Percentiles rank a stretch among this genome's conserved stretches.
Evolutionary conservation across 1,140 invertebrate genomes (phyloP).

Genomic region (Drosophila truncata): DNA sequence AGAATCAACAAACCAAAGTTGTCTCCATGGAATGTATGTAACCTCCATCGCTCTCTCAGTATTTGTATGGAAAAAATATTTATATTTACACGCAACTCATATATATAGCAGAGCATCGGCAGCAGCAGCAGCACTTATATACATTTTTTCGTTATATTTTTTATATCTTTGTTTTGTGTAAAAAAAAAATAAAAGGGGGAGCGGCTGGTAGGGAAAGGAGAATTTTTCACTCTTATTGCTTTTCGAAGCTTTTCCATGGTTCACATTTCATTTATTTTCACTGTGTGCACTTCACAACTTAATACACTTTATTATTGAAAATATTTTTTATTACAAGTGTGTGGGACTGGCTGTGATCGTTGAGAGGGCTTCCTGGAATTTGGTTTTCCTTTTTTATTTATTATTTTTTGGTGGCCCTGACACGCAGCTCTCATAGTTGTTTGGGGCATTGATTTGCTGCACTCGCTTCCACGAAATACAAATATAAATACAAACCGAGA

Average conservation of each 20-base stretch:
- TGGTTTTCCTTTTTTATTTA: slow-evolving; percentile 17
- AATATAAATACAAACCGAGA: slow-evolving; percentile 58
- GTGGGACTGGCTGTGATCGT: slow-evolving; percentile 49
- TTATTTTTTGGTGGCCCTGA: slow-evolving; percentile 65
- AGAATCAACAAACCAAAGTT: slow-evolving; percentile 54
- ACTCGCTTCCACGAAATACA: slow-evolving; percentile 68
- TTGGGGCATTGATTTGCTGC: slow-evolving; percentile 78
- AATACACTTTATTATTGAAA: slow-evolving; percentile 84
- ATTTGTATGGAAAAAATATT: slow-evolving; percentile 68
- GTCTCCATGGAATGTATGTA: slow-evolving; percentile 50
- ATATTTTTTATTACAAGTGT: slow-evolving; percentile 84
- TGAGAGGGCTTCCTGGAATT: slow-evolving; percentile 46
- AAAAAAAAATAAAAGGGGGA: slow-evolving; percentile 31
- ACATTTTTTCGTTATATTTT: slow-evolving; percentile 33
- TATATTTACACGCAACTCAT: slow-evolving; percentile 72
- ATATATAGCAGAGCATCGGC: slow-evolving; percentile 19
- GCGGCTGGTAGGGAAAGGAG: background rate
- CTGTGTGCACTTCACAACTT: slow-evolving; percentile 81
- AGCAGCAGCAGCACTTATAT: slow-evolving; percentile 30
- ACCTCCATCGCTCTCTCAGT: slow-evolving; percentile 17
- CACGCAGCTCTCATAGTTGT: slow-evolving; percentile 62
- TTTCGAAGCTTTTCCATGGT: slow-evolving; percentile 79
- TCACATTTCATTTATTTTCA: slow-evolving; percentile 83
- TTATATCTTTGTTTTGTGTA: slow-evolving; percentile 60
- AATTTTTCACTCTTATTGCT: slow-evolving; percentile 77